A percentile compares a stretch with the other conserved stretches of the same genome.
Conservation (phyloP, 2,113 vertebrate species). For the Protobothrops mucrosquamatus region DNA sequence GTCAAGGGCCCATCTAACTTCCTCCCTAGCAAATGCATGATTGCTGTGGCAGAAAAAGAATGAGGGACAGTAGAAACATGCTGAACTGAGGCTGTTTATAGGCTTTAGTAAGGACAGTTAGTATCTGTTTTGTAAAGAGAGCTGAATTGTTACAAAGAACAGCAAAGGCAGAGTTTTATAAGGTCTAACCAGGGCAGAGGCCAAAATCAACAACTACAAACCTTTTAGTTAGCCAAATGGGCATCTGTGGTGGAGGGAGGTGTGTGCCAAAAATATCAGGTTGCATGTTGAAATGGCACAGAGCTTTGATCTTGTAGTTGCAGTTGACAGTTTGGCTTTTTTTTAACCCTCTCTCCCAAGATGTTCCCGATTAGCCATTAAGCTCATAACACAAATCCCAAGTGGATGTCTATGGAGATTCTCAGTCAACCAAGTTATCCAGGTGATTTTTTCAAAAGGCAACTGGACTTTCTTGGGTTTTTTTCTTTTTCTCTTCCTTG, state of each 20-base stretch:
- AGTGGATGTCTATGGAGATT: not conserved
- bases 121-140: not conserved
- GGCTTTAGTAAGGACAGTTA: not conserved
- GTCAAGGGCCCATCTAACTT: constrained; percentile 5
- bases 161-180: constrained; percentile 43
- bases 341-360: not conserved
- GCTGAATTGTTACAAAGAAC: constrained; percentile 7
- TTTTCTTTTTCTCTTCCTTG: not conserved
- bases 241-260: not conserved
- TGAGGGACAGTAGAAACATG: not conserved
- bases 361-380: not conserved
- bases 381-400: not conserved
- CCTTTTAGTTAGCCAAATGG: constrained; percentile 39
- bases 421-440: not conserved
- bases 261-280: not conserved
- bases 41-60: not conserved
- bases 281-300: not conserved
- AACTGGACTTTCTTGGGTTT: not conserved
- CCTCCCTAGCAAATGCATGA: not conserved
- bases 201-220: constrained; percentile 44
- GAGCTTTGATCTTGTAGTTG: not conserved
- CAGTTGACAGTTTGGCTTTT: not conserved
- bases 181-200: constrained; percentile 11
- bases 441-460: not conserved
- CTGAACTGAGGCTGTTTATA: not conserved